Conservation (phyloP, 2,888 invertebrate species). For the Eupithecia inturbata region DNA sequence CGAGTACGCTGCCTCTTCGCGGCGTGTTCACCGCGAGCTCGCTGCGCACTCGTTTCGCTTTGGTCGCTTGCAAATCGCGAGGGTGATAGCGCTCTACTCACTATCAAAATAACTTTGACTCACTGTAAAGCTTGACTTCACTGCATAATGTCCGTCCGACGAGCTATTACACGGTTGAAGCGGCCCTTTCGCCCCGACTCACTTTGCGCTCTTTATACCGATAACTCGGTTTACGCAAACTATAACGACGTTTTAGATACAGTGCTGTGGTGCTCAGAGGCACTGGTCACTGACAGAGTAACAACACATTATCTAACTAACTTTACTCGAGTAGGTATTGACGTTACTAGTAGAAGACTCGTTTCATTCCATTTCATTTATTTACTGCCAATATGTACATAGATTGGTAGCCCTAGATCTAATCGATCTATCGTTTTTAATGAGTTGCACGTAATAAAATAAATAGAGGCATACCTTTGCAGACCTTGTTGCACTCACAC, state of each 20-base stretch:
- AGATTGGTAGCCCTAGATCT: too few relatives aligned
- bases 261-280: neutral
- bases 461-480: too few relatives aligned
- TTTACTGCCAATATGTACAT: too few relatives aligned
- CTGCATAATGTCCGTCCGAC: neutral
- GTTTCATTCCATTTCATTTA: too few relatives aligned
- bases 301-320: neutral
- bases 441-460: neutral
- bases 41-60: too few relatives aligned
- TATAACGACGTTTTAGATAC: conserved; percentile 7
- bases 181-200: neutral
- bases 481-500: too few relatives aligned
- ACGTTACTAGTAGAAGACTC: neutral
- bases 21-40: too few relatives aligned
- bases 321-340: neutral
- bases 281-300: neutral
- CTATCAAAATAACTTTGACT: neutral
- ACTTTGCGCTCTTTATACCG: conserved; percentile 1
- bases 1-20: too few relatives aligned
- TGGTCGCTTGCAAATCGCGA: too few relatives aligned
- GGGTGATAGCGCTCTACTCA: neutral
- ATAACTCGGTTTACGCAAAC: conserved; percentile 9
- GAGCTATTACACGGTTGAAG: conserved; percentile 1
- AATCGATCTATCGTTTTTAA: neutral
- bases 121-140: neutral